Base-by-base conservation (phyloP, 2,113 vertebrate species). In the Aythya baeri region DNA sequence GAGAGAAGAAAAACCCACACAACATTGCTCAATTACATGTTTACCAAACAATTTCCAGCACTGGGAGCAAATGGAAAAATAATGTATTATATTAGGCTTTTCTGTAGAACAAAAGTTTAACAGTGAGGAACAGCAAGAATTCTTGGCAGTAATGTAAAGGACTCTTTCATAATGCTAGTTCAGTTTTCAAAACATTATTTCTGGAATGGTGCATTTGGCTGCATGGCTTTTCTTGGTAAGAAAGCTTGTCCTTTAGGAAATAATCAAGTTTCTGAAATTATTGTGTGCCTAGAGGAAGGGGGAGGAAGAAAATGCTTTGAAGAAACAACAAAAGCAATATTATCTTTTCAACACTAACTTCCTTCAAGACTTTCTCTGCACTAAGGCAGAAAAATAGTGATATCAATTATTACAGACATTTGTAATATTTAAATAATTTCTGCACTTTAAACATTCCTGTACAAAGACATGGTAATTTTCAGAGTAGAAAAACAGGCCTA, bases 171-270 rank as follows among this genome's bases (percentile, higher is more conserved):
- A 96, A 97, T 91, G 92, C 73, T 31, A 81, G 73, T 89, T 97
- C 89, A 86, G 83, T 96, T 97, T 96, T 96, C 94, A 97, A 96
- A 97, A 96, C 95, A 97, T 97, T 97, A 93, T 96, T 97, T 96
- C 97, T 97, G 97, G 95, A 97, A 95, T 83, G 93, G 80, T 96
- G 78, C 71, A 34, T 94, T 93, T 93, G 77, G 81, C 85, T 93
- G 89, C 73, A 72, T 83, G 90, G 74, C 86, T 96, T 95, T 96
- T 93, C 89, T 96, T 95, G 92, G 93, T 97, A 95, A 94, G 65
- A 91, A 95, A 93, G 36, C 74, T 95, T 94, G 87, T 95, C 71
- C 92, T 96, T 96, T 96, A 96, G 93, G 97, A 97, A 96, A 96
- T 96, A 96, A 96, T 95, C 91, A 90, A 89, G 90, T 95, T 96